Conservation (phyloP, 1,140 invertebrate species). For the Heliconius eleuchia region DNA sequence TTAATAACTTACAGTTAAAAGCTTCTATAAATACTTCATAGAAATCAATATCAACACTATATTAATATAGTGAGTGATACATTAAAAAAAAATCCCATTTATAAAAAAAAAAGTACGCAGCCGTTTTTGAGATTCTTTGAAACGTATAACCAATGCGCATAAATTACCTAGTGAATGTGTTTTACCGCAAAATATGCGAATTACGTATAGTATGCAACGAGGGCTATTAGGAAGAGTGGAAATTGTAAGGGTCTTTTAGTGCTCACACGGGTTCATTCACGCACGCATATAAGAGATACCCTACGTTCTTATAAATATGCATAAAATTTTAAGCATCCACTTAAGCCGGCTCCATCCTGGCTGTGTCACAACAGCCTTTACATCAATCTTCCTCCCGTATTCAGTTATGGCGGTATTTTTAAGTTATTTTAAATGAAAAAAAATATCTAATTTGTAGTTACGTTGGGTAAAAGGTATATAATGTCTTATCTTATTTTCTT, state of each 20-base stretch:
- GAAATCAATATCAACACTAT: background rate
- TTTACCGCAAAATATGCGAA: slow-evolving; percentile 46
- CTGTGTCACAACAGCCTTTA: slow-evolving; percentile 2
- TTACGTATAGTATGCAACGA: slow-evolving; percentile 38
- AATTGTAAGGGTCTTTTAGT: slow-evolving; percentile 45
- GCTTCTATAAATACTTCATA: background rate
- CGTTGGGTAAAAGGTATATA: no score
- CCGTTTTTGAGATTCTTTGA: slow-evolving; percentile 23
- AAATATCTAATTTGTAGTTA: no score
- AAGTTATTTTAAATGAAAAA: background rate
- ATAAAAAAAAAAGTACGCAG: slow-evolving; percentile 14
- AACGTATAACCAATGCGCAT: slow-evolving; percentile 46
- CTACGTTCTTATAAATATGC: slow-evolving; percentile 40
- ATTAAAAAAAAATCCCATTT: slow-evolving; percentile 14
- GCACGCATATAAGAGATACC: slow-evolving; percentile 36
- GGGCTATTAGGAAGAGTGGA: slow-evolving; percentile 49
- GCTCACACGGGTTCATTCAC: slow-evolving; percentile 42
- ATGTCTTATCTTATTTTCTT: no score
- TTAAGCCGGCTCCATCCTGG: slow-evolving; percentile 12
- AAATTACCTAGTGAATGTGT: slow-evolving; percentile 43
- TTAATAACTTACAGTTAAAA: background rate
- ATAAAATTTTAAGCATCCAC: slow-evolving; percentile 33
- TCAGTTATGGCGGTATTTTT: background rate
- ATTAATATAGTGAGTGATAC: slow-evolving; percentile 12
- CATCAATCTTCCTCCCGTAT: slow-evolving; percentile 4